A percentile compares a stretch with the other conserved stretches of the same genome.
Conservation (phyloP, 2,797 vertebrate genomes). For the Gila robusta region DNA sequence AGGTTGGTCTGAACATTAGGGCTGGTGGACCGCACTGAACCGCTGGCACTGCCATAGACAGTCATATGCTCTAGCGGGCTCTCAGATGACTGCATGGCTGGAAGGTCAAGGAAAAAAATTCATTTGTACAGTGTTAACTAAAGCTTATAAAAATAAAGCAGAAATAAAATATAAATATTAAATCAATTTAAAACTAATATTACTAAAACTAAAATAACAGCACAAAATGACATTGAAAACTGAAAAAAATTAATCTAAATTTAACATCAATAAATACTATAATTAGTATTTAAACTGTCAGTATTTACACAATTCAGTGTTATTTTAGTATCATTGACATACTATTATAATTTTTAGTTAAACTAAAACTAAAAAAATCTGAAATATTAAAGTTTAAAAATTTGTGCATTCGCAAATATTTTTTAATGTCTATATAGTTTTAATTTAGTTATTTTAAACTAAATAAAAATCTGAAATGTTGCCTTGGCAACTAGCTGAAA, state of each 20-base stretch:
- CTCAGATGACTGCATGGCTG: conserved; percentile 91
- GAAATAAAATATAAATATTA: neutral
- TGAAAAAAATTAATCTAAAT: neutral
- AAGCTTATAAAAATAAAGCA: neutral
- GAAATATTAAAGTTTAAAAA: too few species aligned
- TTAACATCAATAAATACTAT: neutral
- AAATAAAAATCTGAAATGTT: neutral
- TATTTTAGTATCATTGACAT: neutral
- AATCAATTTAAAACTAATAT: neutral
- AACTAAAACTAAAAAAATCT: too few species aligned
- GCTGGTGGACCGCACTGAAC: conserved; percentile 96
- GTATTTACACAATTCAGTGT: neutral
- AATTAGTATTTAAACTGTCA: neutral
- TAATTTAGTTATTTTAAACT: neutral
- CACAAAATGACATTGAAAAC: neutral
- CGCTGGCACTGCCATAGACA: conserved; percentile 92
- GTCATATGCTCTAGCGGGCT: conserved; percentile 93
- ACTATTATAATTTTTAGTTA: neutral
- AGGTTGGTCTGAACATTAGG: conserved; percentile 93
- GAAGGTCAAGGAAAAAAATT: conserved; percentile 27
- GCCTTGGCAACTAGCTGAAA: neutral
- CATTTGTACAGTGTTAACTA: neutral
- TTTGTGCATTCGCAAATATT: neutral
- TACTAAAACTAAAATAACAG: neutral
- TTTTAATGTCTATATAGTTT: neutral